Base-by-base conservation (phyloP, 2,113 vertebrate genomes). In the Neolamprologus fasciatus region DNA sequence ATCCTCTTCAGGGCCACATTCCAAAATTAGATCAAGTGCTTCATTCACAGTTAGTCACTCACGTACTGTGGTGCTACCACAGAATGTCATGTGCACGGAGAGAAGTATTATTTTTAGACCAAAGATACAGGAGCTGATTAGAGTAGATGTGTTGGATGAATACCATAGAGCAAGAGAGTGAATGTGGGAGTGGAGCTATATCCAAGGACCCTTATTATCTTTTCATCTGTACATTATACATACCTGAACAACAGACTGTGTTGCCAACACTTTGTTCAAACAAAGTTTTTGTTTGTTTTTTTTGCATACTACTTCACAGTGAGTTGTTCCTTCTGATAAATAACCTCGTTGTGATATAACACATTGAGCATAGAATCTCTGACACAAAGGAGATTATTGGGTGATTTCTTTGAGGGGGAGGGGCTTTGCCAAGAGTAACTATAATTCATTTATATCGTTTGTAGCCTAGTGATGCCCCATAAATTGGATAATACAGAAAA, bases 21-120 rank as follows among this genome's bases (percentile, higher is more conserved):
- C 95, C 90, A 94, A 94, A 95, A 89, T 94, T 95, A 95, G 95
- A 95, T 95, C 92, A 94, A 95, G 83, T 87, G 83, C 90, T 92
- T 94, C 88, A 89, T 95, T 95, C 91, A 86, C 91, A 89, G 91
- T 90, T 89, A 86, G 93, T 92, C 87, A 81, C 84, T 93, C 21
- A 80, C 81, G 54, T 85, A 84, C 76, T 84, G 90, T 80, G 89
- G 93, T 58, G 88, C 89, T 84, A 92, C 86, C 91, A 87, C 83
- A 81, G 87, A 84, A 21, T 82, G 83, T 76, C 91, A 79, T 87
- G 83, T 91, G 86, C 88, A 91, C 85, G 28, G 88, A 89, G 81
- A 89, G 23, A 68, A 23, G 54, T 79, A 7, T 90, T 95, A 95
- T 95, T 94, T 93, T 93, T 94, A 95, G 93, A 95, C 54, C 87